phyloP scores from a whole-genome alignment of 64 coral and sea anemone species.

The Actinia tenebrosa region DNA sequence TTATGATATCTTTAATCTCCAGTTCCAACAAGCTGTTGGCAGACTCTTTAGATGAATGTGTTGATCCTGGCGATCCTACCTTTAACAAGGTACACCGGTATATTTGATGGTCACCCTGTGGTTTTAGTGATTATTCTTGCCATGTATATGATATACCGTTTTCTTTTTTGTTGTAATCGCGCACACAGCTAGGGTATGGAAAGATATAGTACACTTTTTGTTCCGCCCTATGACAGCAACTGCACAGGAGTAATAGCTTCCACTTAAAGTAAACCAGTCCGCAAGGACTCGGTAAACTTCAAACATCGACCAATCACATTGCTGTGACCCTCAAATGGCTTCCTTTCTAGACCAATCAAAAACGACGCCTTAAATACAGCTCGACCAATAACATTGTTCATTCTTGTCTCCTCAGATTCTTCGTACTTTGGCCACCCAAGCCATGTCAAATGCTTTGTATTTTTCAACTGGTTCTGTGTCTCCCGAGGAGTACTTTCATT shows the following conservation, averaged over 20 bases:
- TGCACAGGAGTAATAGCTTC: too few relatives aligned
- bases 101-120: neutral
- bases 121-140: too few relatives aligned
- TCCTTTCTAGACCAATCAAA: neutral
- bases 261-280: too few relatives aligned
- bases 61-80: conserved; percentile 63
- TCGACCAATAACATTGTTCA: neutral
- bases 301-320: neutral
- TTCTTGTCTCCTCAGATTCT: conserved; percentile 39
- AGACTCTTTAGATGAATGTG: conserved; percentile 45
- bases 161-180: too few relatives aligned
- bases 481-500: conserved; percentile 79
- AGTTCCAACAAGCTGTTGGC: conserved; percentile 84
- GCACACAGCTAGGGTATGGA: too few relatives aligned
- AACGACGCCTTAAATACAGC: neutral
- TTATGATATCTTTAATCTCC: neutral
- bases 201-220: too few relatives aligned
- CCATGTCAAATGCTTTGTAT: conserved; percentile 90
- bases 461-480: conserved; percentile 85
- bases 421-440: conserved; percentile 78
- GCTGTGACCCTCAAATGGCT: neutral
- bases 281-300: too few relatives aligned
- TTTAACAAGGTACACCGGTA: conserved; percentile 59
- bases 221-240: too few relatives aligned
- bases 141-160: too few relatives aligned